Conservation (phyloP, 2,888 invertebrate genomes). For the Trichopria drosophilae region DNA sequence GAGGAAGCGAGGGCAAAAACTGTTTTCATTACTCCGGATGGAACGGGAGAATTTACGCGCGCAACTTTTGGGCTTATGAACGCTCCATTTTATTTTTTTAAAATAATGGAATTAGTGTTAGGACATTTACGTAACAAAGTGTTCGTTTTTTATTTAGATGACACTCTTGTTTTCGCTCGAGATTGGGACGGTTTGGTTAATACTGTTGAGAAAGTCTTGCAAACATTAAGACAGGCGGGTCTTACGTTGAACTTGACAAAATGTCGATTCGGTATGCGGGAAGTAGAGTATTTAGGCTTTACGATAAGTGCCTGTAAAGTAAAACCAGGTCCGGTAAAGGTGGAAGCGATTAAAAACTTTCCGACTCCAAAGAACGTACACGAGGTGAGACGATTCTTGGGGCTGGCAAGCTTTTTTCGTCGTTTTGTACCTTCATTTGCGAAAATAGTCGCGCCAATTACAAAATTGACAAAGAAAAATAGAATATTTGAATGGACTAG, state of each 20-base stretch:
- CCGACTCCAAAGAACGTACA: constrained; percentile 18
- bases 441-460: constrained; percentile 34
- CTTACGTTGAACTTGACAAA: constrained; percentile 42
- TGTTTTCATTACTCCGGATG: constrained; percentile 36
- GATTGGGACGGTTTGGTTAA: too few species aligned
- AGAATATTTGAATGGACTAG: constrained; percentile 1
- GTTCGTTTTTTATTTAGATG: constrained; percentile 23
- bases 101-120: constrained; percentile 28
- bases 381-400: constrained; percentile 25
- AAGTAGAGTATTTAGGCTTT: constrained; percentile 44
- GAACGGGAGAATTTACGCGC: constrained; percentile 38
- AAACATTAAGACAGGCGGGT: constrained; percentile 24
- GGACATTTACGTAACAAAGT: constrained; percentile 21
- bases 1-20: constrained; percentile 28
- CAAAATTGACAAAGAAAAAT: constrained; percentile 18
- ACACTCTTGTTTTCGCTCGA: constrained; percentile 14
- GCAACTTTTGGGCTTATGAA: constrained; percentile 44
- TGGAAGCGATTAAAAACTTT: constrained; percentile 28
- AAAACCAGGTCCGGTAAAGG: constrained; percentile 21
- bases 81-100: constrained; percentile 40
- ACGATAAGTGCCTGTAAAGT: constrained; percentile 33
- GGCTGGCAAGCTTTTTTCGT: constrained; percentile 28
- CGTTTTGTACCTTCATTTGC: constrained; percentile 26
- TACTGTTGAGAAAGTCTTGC: neutral
- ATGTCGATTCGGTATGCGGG: constrained; percentile 37